These are phyloP conservation scores for Nothura maculosa DNA, from an alignment of 2,797 vertebrate genomes.

Conservation along the genomic window DNA sequence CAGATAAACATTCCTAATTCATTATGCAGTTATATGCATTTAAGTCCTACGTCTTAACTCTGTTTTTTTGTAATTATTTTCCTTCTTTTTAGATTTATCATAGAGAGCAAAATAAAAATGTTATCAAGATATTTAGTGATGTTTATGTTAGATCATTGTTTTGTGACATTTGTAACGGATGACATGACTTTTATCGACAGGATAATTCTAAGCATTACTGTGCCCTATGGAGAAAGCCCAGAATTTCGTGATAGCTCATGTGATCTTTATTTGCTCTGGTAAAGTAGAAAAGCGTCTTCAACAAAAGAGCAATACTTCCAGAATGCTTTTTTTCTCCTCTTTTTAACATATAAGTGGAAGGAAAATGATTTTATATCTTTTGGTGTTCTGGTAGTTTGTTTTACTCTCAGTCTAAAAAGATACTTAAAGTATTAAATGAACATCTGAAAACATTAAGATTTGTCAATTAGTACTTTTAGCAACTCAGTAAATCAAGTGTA, in stretches of 20 bases:
- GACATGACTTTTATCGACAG: neutral
- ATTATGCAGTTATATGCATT: neutral
- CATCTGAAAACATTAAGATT: neutral
- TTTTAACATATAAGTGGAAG: neutral
- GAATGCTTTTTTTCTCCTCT: neutral
- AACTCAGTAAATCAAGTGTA: slow-evolving; percentile 34
- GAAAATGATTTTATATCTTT: neutral
- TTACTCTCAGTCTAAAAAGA: neutral
- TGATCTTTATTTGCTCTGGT: neutral
- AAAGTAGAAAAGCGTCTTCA: neutral
- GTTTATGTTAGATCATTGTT: neutral
- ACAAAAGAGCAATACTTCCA: neutral
- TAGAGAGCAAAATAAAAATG: neutral
- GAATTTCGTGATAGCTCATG: neutral
- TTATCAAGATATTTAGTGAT: neutral
- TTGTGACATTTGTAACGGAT: neutral
- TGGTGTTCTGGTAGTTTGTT: fast-evolving
- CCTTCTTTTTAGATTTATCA: neutral
- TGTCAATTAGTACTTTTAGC: slow-evolving; percentile 20
- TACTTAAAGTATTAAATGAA: neutral
- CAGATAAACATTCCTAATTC: neutral
- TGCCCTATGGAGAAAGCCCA: neutral
- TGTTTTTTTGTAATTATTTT: neutral
- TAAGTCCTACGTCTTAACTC: neutral
- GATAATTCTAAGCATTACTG: neutral